These are phyloP conservation scores for Nebria salina DNA, from an alignment of 2,888 invertebrate species.

Conservation along the genomic window DNA sequence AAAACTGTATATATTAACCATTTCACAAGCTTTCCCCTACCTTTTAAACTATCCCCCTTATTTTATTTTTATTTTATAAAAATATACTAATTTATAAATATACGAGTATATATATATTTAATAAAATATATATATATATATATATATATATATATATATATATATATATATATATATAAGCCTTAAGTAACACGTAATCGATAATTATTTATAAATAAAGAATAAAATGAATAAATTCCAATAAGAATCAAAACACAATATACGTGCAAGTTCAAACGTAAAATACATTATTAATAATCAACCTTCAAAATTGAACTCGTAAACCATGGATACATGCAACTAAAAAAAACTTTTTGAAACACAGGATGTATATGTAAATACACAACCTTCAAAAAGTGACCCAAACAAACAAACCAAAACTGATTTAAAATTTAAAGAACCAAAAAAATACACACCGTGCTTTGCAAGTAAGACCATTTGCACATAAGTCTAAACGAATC, in stretches of 20 bases:
- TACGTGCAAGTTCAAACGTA: not conserved
- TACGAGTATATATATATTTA: no score
- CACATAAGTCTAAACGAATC: slow-evolving; percentile 1
- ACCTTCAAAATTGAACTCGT: not conserved
- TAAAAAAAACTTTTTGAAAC: not conserved
- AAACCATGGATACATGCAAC: not conserved
- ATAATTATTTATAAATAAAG: not conserved
- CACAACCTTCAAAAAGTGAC: not conserved
- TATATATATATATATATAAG: no score
- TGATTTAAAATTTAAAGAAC: not conserved
- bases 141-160: no score
- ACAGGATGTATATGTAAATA: not conserved
- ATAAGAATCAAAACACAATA: not conserved
- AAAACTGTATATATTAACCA: no score
- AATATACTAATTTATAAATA: no score
- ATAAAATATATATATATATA: no score
- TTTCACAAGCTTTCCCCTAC: no score
- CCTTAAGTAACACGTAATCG: no score
- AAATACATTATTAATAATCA: not conserved
- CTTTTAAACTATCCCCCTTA: no score
- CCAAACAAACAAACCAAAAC: not conserved
- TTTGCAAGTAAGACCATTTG: slow-evolving; percentile 37
- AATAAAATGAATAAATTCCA: not conserved
- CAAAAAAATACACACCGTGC: slow-evolving; percentile 23
- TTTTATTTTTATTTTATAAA: no score